Percentiles rank a stretch among this genome's conserved stretches.
Evolutionary conservation across 2,797 vertebrate species (phyloP).

Genomic region (Clarias fuscus): DNA sequence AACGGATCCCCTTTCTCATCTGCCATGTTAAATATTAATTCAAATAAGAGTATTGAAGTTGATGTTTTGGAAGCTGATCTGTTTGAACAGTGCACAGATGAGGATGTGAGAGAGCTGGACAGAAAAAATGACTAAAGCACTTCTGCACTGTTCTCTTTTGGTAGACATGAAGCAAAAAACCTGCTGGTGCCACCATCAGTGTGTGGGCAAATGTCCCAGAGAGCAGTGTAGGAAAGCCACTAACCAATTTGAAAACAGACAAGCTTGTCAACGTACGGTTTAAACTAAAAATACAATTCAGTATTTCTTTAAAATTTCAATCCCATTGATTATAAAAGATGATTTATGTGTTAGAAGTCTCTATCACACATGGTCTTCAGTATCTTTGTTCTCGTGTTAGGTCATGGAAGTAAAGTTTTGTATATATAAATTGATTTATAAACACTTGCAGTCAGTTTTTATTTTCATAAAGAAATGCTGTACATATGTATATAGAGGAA

Average conservation of each 20-base stretch:
- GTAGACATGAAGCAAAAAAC: not conserved
- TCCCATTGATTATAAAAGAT: not conserved
- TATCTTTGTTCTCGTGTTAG: not conserved
- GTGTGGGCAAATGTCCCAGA: too few relatives aligned
- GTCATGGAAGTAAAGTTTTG: not conserved
- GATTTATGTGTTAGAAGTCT: not conserved
- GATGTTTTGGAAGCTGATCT: not conserved
- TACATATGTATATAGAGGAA: not conserved
- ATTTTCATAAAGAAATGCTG: too few relatives aligned
- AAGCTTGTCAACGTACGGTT: not conserved
- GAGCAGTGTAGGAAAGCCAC: not conserved
- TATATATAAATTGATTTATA: not conserved
- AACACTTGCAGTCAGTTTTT: not conserved
- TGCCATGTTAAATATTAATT: too few relatives aligned
- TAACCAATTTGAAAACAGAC: not conserved
- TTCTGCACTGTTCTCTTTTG: not conserved
- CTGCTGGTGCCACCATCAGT: not conserved
- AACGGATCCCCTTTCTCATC: too few relatives aligned
- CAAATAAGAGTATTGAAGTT: not conserved
- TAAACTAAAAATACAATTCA: not conserved
- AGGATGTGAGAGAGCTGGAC: not conserved
- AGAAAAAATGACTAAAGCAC: not conserved
- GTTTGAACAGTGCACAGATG: not conserved
- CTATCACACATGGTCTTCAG: not conserved
- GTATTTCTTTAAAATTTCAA: not conserved